Base-by-base conservation (phyloP, 2,888 invertebrate genomes). In the Dicyrtoma fusca region DNA sequence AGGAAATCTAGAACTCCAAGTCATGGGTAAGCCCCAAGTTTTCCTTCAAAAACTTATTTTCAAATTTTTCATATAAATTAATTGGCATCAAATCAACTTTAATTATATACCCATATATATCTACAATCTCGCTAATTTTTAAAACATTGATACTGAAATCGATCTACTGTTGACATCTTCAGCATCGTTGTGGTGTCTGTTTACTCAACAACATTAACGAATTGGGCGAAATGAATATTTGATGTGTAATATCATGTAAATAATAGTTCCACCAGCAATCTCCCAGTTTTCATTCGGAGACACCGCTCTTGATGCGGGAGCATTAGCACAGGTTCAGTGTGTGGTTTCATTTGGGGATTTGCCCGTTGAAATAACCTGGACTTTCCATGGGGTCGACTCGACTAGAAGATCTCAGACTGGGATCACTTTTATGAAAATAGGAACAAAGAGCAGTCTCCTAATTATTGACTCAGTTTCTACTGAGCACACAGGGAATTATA, bases 1-100 rank as follows among this genome's bases (percentile, higher is more conserved):
- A 76, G 92, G 93, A 82, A 91, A 91, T 44, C 88, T 97, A 74
- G 94, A 94, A 88, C 91, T 97, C 74, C 92, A 93, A 90, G 95
- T 97, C 70, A 94, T 97, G 92, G 96, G 97, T 97, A 88, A 91
- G 95, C 80, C 79, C 82, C 57, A 10, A 51, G 21, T 74, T 75
- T 68, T 6, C 11, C 19, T 42, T 26, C 59, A 59, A 34, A 34
- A 34, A 34, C 34, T 34, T 8, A 34, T 34, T 34, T 34, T 34
- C n/a, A n/a, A n/a, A n/a, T n/a, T 34, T 34, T 34, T 34, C 34
- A 34, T 8, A 34, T 34, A 34, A 34, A n/a, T n/a, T n/a, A n/a
- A n/a, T n/a, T n/a, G n/a, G n/a, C n/a, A n/a, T n/a, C n/a, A n/a
- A n/a, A n/a, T n/a, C n/a, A n/a, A n/a, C n/a, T n/a, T n/a, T n/a